Base-by-base conservation (phyloP, 2,113 vertebrate genomes). In the Tachuris rubrigastra region DNA sequence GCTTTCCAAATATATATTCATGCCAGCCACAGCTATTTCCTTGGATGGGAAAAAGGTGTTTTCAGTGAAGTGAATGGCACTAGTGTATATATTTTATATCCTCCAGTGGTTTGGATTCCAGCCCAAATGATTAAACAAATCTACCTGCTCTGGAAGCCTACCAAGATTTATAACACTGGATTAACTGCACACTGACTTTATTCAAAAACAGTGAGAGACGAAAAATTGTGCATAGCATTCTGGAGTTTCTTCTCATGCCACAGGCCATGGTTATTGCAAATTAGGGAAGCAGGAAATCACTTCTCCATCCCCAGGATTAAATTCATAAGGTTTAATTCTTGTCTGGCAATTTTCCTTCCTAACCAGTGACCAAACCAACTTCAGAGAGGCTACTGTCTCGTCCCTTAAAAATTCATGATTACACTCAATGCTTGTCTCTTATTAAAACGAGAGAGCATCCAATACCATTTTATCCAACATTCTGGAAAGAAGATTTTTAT, bases 11-110 rank as follows among this genome's bases (percentile, higher is more conserved):
- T 89, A 91, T 44, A 93, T 89, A 87, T 81, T 96, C 94, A 93
- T 95, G 96, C 93, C 96, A 96, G 90, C 87, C 96, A 94, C 87
- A 93, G 92, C 85, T 97, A 96, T 96, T 97, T 96, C 96, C 85
- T 96, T 93, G 93, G 94, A 96, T 37, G 47, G 75, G 89, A 92
- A 95, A 96, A 96, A 83, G 85, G 96, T 92, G 89, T 96, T 97
- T 96, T 93, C 69, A 82, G 55, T 59, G 73, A 92, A 93, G 69
- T 90, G 93, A 97, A 97, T 85, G 71, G 92, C 85, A 89, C 76
- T 81, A 93, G 82, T 97, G 60, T 95, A 89, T 60, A n/a, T 62
- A 74, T 81, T 84, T 95, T 92, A 83, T 91, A 95, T 78, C 76
- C 93, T 96, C 77, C 79, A 90, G 95, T 92, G 77, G 91, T 83